Base-by-base conservation (phyloP, 1,140 invertebrate genomes). In the Orchestia grillus region DNA sequence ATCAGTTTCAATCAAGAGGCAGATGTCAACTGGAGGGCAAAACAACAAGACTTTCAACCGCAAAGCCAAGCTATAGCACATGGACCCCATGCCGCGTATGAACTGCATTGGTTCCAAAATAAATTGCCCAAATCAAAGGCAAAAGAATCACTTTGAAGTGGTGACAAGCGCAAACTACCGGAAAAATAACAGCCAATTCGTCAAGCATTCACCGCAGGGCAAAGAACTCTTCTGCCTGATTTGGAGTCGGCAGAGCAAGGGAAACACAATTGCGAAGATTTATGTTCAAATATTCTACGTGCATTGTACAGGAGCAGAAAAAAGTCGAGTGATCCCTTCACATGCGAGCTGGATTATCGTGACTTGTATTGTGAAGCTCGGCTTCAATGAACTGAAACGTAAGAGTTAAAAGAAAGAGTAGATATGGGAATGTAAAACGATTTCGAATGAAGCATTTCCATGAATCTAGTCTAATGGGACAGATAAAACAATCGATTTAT, bases 111-210 rank as follows among this genome's bases (percentile, higher is more conserved):
- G 47, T 47, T 28, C 16, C 92, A 44, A 44, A 94, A 94, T 94
- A 94, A 94, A 94, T 94, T 94, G 44, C 92, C 11, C 6, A n/a
- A 45, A 42, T n/a, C 44, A 94, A 94, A 94, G 92, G 36, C 92
- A 44, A 15, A 44, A 11, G 92, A 42, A 47, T 44, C 92, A 94
- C 92, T n/a, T 40, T n/a, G 8, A 40, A 40, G 43, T 94, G 92
- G 92, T 94, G 92, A 94, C 92, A 94, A 94, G 92, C 41, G 47
- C 92, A 94, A 94, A 94, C 43, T 94, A 47, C 36, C 92, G 8
- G 92, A 47, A 94, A 94, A 94, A 45, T 94, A 94, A 47, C 43
- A 40, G 92, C 92, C 44, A 44, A 47, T 94, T 94, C 92, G 92
- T 94, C 92, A 94, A 94, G 92, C 43, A 23, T 94, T 94, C 44